These are phyloP conservation scores for Teleopsis dalmanni DNA, from an alignment of 1,140 invertebrate genomes.

Conservation along the genomic window DNA sequence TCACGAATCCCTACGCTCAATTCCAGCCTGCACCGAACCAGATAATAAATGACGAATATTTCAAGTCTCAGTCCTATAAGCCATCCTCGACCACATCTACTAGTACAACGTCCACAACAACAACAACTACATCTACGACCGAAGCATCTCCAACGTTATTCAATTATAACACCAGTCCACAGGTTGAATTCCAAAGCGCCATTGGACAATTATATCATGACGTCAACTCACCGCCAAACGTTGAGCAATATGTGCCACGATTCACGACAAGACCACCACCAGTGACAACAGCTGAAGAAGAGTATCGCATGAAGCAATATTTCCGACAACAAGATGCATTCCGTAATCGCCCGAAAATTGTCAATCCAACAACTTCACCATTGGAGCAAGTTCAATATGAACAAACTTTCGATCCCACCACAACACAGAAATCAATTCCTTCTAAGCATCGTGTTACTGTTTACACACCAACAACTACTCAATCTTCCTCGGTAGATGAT, in stretches of 20 bases:
- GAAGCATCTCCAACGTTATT: constrained; percentile 26
- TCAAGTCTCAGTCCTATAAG: constrained; percentile 22
- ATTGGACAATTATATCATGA: constrained; percentile 34
- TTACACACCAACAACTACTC: constrained; percentile 21
- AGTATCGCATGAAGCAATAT: constrained; percentile 40
- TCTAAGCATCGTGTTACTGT: constrained; percentile 25
- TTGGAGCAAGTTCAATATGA: constrained; percentile 36
- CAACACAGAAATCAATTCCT: constrained; percentile 21
- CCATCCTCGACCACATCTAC: constrained; percentile 18
- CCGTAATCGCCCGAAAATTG: constrained; percentile 31
- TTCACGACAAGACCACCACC: constrained; percentile 25
- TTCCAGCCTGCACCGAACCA: constrained; percentile 29
- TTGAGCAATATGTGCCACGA: constrained; percentile 23
- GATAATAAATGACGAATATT: constrained; percentile 36
- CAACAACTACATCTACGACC: constrained; percentile 27
- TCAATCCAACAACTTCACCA: constrained; percentile 24
- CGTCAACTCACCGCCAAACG: constrained; percentile 11
- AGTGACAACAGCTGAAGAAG: constrained; percentile 22
- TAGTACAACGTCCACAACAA: constrained; percentile 22
- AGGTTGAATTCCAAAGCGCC: constrained; percentile 34
- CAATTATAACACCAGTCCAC: constrained; percentile 28
- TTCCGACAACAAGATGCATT: constrained; percentile 41
- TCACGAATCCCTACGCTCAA: constrained; percentile 31
- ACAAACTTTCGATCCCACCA: constrained; percentile 16
- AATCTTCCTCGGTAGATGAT: constrained; percentile 26